Percentiles rank a stretch among this genome's conserved stretches.
phyloP scores from a whole-genome alignment of 1,140 invertebrate genomes.

The Cephus cinctus region DNA sequence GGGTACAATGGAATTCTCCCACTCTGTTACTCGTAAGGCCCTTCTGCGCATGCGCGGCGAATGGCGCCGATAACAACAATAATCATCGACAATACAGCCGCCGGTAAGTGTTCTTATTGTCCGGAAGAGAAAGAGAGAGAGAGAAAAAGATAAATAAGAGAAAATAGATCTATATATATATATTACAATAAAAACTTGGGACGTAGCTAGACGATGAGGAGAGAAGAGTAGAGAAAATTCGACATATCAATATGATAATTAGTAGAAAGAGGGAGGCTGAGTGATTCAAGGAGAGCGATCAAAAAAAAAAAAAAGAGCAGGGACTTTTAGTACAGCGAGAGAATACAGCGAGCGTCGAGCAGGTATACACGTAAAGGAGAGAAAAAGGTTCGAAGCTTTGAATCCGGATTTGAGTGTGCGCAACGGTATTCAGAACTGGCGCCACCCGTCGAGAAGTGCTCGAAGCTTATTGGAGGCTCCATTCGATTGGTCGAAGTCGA shows the following conservation, averaged over 20 bases:
- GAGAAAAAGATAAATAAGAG: neutral
- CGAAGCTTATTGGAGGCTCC: constrained; percentile 8
- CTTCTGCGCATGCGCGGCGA: too few species aligned
- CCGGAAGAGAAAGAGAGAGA: neutral
- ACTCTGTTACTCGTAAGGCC: too few species aligned
- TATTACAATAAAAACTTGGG: neutral
- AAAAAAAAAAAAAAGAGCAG: neutral
- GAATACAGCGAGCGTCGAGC: too few species aligned
- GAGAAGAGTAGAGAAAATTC: neutral
- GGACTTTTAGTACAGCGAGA: too few species aligned
- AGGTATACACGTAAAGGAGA: too few species aligned
- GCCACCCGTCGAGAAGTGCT: constrained; percentile 1
- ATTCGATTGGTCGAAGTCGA: constrained; percentile 1
- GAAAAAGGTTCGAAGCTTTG: neutral
- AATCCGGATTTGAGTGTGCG: neutral
- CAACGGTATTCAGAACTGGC: neutral
- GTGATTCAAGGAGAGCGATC: neutral
- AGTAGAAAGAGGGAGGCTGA: neutral
- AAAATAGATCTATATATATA: neutral
- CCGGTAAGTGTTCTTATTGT: neutral
- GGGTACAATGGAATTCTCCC: too few species aligned
- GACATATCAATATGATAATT: constrained; percentile 9
- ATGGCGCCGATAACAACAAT: neutral
- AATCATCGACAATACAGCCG: neutral
- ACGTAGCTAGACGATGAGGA: neutral